Evolutionary conservation across 2,888 invertebrate genomes (phyloP), one percentile per base, ranked within the genome.

Genomic region (Pheosia gnoma): DNA sequence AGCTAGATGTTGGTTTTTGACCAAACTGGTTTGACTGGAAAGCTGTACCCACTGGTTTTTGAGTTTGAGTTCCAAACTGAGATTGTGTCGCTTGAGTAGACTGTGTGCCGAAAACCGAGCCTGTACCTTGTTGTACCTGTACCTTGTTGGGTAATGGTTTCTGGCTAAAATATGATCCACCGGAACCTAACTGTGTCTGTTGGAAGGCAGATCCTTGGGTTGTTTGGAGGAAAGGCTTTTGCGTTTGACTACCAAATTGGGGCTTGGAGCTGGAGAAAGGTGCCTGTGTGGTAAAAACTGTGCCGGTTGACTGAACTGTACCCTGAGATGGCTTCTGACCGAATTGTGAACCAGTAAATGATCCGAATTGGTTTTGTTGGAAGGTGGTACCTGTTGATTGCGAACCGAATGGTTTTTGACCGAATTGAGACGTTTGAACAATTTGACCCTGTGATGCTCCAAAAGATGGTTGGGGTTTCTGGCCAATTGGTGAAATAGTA

Each of bases 1-100:
- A 60, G 10, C 62, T 52, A 36, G 49, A 49, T 36, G 36, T 9
- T 6, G 47, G 47, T 47, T 47, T 47, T 47, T 47, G 47, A 58
- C 62, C 61, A 39, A 68, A 65, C 11, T 60, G 57, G 7, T 57
- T 57, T 25, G 45, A 38, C 11, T 37, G 54, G 37, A 61, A 49
- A 37, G 25, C 43, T 25, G 60, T 39, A n/a, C 52, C 39, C 10
- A 59, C 49, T 11, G 37, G 58, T 38, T 61, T 61, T 43, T 45
- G 41, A 25, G 41, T 45, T 58, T 57, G 58, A 54, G 13, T 38
- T 13, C 38, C 47, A 10, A 49, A 55, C 13, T 62, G 64, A 25
- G 58, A 38, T 52, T 68, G 65, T 37, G 61, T 10, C 5, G 11
- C 10, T 54, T 54, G 54, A 38, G 54, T 10, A 54, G 54, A 13